Conservation (phyloP, 2,797 vertebrate genomes). For the Borostomias antarcticus region DNA sequence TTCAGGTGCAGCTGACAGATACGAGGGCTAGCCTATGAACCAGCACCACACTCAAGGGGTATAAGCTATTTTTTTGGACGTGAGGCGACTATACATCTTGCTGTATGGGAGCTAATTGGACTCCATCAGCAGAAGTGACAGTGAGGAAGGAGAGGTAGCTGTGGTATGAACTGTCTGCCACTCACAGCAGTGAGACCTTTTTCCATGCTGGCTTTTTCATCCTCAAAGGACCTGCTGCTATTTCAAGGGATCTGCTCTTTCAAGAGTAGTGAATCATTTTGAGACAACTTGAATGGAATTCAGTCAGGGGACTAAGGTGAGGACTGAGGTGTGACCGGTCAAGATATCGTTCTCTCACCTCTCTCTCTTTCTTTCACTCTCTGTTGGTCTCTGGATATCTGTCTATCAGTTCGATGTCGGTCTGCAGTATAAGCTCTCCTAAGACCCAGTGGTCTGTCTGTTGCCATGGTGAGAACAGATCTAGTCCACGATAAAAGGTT, state of each 20-base stretch:
- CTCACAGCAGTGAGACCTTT: neutral
- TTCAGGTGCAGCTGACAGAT: slow-evolving; percentile 75
- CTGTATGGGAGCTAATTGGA: slow-evolving; percentile 42
- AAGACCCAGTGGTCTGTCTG: slow-evolving; percentile 54
- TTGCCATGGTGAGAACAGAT: slow-evolving; percentile 61
- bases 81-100: slow-evolving; percentile 11
- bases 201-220: neutral
- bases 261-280: neutral
- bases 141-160: slow-evolving; percentile 43
- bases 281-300: neutral
- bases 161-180: neutral
- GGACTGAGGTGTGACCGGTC: neutral
- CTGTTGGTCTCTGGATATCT: slow-evolving; percentile 36
- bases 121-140: slow-evolving; percentile 33
- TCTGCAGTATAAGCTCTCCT: slow-evolving; percentile 35
- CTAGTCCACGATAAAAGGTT: slow-evolving; percentile 43
- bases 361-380: slow-evolving; percentile 21
- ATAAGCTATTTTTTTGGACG: slow-evolving; percentile 30
- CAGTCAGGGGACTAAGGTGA: neutral
- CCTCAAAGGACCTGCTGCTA: too few species aligned
- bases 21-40: slow-evolving; percentile 60
- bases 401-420: slow-evolving; percentile 30
- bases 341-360: neutral
- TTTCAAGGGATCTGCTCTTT: too few species aligned
- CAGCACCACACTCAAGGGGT: slow-evolving; percentile 39